Evolutionary conservation across 2,888 invertebrate species (phyloP).

Genomic region (Aradus depressus): DNA sequence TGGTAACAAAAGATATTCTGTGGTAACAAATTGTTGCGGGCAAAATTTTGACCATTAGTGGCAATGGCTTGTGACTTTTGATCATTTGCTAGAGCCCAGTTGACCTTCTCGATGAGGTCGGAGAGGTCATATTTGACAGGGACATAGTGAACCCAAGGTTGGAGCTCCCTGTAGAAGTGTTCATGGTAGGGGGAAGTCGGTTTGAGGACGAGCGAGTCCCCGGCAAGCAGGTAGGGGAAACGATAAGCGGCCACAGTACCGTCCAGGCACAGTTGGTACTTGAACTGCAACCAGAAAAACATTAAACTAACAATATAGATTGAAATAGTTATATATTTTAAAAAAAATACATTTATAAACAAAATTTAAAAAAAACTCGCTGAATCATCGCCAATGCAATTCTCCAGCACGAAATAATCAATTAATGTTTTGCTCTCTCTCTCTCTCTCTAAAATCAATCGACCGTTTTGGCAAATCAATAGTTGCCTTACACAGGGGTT

Average conservation of each 20-base stretch:
- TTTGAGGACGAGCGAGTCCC: conserved; percentile 79
- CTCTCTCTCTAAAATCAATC: no score
- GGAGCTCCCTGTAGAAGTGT: conserved; percentile 73
- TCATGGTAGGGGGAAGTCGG: conserved; percentile 91
- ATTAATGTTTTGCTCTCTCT: no score
- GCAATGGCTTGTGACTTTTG: conserved; percentile 53
- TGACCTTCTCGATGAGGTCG: conserved; percentile 64
- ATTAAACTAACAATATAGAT: no score
- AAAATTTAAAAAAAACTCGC: no score
- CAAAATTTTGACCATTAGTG: conserved; percentile 55
- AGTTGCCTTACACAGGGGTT: no score
- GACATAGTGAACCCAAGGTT: conserved; percentile 69
- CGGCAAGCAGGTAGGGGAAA: conserved; percentile 79
- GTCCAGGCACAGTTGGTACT: conserved; percentile 88
- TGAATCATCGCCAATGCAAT: no score
- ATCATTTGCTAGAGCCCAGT: conserved; percentile 67
- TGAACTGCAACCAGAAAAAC: conserved; percentile 53
- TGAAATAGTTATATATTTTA: not conserved
- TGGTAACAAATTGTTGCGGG: conserved; percentile 66
- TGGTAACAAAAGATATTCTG: conserved; percentile 82
- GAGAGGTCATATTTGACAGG: conserved; percentile 69
- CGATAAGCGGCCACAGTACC: conserved; percentile 95
- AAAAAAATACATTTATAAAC: conserved; percentile 5
- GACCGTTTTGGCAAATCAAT: no score
- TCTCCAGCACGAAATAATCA: no score